A percentile compares a stretch with the other conserved stretches of the same genome.
These are phyloP conservation scores for Hirundo rustica DNA, from an alignment of 2,797 vertebrate genomes.

Conservation along the genomic window DNA sequence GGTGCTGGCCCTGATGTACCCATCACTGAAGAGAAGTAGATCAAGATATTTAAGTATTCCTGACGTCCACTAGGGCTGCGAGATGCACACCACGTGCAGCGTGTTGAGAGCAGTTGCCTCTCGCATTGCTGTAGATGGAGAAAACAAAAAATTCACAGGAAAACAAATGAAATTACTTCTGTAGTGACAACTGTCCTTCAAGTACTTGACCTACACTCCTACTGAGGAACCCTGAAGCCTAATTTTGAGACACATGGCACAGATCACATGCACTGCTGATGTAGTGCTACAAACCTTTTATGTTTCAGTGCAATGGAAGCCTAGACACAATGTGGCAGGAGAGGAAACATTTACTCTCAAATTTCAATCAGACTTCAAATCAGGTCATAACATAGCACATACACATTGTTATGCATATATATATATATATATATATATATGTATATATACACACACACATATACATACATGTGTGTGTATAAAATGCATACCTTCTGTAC, in stretches of 20 bases:
- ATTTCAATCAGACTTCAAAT: background rate
- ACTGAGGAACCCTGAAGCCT: background rate
- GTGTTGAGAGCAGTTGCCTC: background rate
- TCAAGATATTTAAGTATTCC: background rate
- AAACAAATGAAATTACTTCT: background rate
- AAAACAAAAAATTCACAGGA: background rate
- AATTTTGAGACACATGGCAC: background rate
- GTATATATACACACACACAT: too few relatives aligned
- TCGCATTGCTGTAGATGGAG: background rate
- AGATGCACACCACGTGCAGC: background rate
- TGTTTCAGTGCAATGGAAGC: background rate
- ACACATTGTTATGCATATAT: background rate
- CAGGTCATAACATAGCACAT: background rate
- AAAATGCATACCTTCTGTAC: background rate
- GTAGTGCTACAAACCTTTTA: background rate
- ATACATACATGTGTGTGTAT: background rate
- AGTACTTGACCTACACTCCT: background rate
- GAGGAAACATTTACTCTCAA: background rate
- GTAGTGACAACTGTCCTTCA: background rate
- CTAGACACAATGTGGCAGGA: accelerated
- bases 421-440: too few relatives aligned
- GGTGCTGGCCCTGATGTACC: background rate
- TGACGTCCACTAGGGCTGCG: background rate
- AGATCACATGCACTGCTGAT: background rate
- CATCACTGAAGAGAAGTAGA: background rate